phyloP scores from a whole-genome alignment of 2,888 invertebrate species.

The Drosophila barbarae region DNA sequence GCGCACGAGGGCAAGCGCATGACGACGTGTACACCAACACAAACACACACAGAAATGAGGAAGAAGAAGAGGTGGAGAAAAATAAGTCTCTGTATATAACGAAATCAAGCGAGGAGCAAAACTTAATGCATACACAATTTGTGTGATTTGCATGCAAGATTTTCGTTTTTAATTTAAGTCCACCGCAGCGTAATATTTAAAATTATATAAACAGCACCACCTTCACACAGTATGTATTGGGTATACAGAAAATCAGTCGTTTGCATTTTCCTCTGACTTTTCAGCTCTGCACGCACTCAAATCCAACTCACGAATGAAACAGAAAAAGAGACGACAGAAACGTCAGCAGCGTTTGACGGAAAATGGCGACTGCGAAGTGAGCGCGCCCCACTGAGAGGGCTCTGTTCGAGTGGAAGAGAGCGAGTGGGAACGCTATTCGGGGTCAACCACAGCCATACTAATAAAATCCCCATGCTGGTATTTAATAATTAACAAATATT shows the following conservation, averaged over 20 bases:
- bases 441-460: neutral
- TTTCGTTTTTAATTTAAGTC: slow-evolving; percentile 15
- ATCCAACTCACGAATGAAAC: slow-evolving; percentile 71
- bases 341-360: slow-evolving; percentile 43
- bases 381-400: slow-evolving; percentile 10
- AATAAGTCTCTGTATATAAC: slow-evolving; percentile 49
- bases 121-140: slow-evolving; percentile 53
- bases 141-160: slow-evolving; percentile 31
- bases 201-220: slow-evolving; percentile 46
- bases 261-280: slow-evolving; percentile 31
- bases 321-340: slow-evolving; percentile 42
- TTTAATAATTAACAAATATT: slow-evolving; percentile 1
- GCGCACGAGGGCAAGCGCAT: slow-evolving; percentile 66
- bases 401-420: slow-evolving; percentile 1
- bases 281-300: slow-evolving; percentile 69
- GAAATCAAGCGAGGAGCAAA: slow-evolving; percentile 54
- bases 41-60: slow-evolving; percentile 32
- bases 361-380: slow-evolving; percentile 32
- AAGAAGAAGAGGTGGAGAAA: slow-evolving; percentile 30
- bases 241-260: slow-evolving; percentile 30
- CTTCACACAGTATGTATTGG: slow-evolving; percentile 32
- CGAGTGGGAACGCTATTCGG: slow-evolving; percentile 1
- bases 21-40: slow-evolving; percentile 54
- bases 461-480: neutral
- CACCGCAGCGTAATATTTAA: slow-evolving; percentile 25